A percentile compares a stretch with the other conserved stretches of the same genome.
Evolutionary conservation across 2,797 vertebrate species (phyloP).

Genomic region (Ctenopoma multispine): DNA sequence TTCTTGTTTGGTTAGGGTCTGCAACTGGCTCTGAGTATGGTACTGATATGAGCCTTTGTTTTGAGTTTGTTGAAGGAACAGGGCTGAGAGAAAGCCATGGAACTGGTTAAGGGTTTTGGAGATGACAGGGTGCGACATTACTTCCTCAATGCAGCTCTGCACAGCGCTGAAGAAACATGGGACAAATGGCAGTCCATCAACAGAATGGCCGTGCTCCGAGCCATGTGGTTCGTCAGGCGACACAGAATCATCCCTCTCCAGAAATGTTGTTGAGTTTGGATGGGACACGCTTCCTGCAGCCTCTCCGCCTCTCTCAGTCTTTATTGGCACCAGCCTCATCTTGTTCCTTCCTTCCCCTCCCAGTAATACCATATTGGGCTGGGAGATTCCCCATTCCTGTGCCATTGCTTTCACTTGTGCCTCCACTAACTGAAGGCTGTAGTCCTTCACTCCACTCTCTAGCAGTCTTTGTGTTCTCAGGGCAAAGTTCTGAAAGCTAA

Average conservation of each 20-base stretch:
- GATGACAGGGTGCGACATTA: slow-evolving; percentile 72
- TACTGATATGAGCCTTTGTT: slow-evolving; percentile 12
- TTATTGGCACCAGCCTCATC: slow-evolving; percentile 5
- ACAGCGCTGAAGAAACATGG: slow-evolving; percentile 81
- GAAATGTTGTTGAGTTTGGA: slow-evolving; percentile 73
- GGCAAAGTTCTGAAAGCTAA: slow-evolving; percentile 73
- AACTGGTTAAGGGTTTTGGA: slow-evolving; percentile 71
- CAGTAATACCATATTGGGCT: slow-evolving; percentile 67
- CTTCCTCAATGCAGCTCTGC: slow-evolving; percentile 77
- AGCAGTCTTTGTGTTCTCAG: slow-evolving; percentile 67
- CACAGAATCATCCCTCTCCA: slow-evolving; percentile 64
- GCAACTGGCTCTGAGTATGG: slow-evolving; percentile 40
- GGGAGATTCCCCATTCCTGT: slow-evolving; percentile 78
- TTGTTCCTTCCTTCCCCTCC: slow-evolving; percentile 67
- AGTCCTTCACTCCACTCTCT: slow-evolving; percentile 49
- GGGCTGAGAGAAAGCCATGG: slow-evolving; percentile 59
- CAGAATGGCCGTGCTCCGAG: slow-evolving; percentile 1
- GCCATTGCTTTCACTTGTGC: slow-evolving; percentile 69
- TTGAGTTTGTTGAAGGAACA: slow-evolving; percentile 37
- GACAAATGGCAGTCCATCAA: slow-evolving; percentile 58
- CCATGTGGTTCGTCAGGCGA: slow-evolving; percentile 51
- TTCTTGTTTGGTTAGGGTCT: slow-evolving; percentile 56
- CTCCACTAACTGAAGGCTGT: slow-evolving; percentile 51
- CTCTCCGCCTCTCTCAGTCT: slow-evolving; percentile 40
- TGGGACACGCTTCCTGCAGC: slow-evolving; percentile 40